Evolutionary conservation across 2,797 vertebrate genomes (phyloP).

Genomic region (Buceros bicornis): DNA sequence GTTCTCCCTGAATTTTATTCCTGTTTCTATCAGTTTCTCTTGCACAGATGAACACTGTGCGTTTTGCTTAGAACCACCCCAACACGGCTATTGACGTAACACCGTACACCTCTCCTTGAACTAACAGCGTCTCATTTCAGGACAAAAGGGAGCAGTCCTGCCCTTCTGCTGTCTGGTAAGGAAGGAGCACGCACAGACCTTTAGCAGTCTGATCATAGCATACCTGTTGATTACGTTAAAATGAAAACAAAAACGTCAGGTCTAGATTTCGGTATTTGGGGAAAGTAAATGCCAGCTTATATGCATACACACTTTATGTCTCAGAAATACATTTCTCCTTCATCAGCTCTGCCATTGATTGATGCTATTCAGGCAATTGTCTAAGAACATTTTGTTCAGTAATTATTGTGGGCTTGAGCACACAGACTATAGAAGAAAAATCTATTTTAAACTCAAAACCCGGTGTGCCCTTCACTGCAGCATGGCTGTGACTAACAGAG

Average conservation of each 20-base stretch:
- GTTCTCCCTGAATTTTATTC: neutral
- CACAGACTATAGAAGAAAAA: slow-evolving; percentile 45
- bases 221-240: neutral
- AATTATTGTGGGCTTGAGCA: slow-evolving; percentile 27
- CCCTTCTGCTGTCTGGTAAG: neutral
- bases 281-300: neutral
- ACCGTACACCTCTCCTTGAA: neutral
- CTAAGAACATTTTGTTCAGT: slow-evolving; percentile 64
- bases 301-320: neutral
- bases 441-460: slow-evolving; percentile 70
- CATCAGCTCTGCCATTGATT: slow-evolving; percentile 54
- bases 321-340: slow-evolving; percentile 45
- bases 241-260: neutral
- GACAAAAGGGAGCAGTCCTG: neutral
- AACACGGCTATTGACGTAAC: neutral
- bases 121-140: neutral
- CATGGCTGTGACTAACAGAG: slow-evolving; percentile 71
- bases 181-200: neutral
- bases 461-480: slow-evolving; percentile 8
- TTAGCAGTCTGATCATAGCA: neutral
- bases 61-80: neutral
- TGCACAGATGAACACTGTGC: neutral
- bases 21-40: neutral
- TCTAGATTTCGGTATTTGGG: neutral
- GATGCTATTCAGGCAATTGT: slow-evolving; percentile 55